A percentile compares a stretch with the other conserved stretches of the same genome.
Evolutionary conservation across 2,888 invertebrate species (phyloP).

Genomic region (Drosophila atripex): DNA sequence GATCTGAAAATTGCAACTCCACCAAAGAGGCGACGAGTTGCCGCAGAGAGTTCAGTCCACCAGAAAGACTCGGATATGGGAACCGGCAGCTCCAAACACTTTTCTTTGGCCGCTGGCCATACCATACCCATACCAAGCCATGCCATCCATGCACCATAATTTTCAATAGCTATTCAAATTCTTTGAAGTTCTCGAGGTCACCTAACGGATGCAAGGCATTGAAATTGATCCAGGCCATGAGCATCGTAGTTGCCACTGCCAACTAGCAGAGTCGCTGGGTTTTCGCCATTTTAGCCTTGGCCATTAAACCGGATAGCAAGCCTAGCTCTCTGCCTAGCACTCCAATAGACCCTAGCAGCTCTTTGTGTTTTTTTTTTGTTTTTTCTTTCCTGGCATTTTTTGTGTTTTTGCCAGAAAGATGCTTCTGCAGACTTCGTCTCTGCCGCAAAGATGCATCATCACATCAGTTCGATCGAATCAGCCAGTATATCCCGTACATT

Average conservation of each 20-base stretch:
- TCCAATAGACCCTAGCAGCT: conserved; percentile 32
- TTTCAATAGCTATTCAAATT: conserved; percentile 69
- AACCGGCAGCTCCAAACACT: conserved; percentile 55
- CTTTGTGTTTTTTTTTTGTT: conserved; percentile 11
- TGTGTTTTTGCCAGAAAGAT: background rate
- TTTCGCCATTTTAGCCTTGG: conserved; percentile 16
- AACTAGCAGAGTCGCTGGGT: conserved; percentile 14
- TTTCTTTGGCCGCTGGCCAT: conserved; percentile 60
- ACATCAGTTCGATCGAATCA: conserved; percentile 36
- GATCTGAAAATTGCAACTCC: conserved; percentile 50
- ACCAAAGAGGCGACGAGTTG: conserved; percentile 9
- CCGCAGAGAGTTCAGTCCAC: background rate
- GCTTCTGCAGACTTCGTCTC: background rate
- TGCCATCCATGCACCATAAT: conserved; percentile 61
- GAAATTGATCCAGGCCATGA: conserved; percentile 66
- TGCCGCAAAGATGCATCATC: conserved; percentile 36
- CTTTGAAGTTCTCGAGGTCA: conserved; percentile 64
- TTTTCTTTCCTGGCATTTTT: background rate
- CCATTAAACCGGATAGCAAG: conserved; percentile 42
- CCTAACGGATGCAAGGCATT: conserved; percentile 64
- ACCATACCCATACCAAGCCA: conserved; percentile 6
- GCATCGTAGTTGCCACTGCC: conserved; percentile 53
- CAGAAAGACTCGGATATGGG: conserved; percentile 23
- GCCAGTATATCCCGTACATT: conserved; percentile 26
- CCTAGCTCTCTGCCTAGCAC: conserved; percentile 11